Evolutionary conservation across 2,113 vertebrate genomes (phyloP), one percentile per base, ranked within the genome.

Genomic region (Cricetomys ansorgei): DNA sequence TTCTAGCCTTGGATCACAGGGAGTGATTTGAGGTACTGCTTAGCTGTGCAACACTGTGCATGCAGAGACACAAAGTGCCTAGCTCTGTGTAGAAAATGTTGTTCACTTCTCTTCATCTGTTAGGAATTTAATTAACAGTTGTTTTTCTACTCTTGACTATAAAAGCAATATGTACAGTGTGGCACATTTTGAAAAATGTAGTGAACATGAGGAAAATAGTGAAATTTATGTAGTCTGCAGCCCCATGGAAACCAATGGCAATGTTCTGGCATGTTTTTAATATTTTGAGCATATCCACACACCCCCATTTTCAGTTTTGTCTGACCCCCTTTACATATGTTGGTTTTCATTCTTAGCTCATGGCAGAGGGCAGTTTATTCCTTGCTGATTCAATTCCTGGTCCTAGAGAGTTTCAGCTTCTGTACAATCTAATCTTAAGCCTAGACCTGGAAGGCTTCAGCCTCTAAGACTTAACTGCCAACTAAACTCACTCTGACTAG

Each of bases 121-220:
- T 37, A 88, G 17, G 83, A n/a, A 83, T 23, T 86, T 90, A 81
- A 59, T 81, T 79, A 91, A 53, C 2, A 81, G 1, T 23, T 31
- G 23, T 72, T 57, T 8, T 9, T 8, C 29, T 9, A 45, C 3
- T 5, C 3, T 89, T 87, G 37, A 79, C 11, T 87, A 11, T 85
- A 77, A 95, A 79, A 48, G n/a, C 75, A 65, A 7, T 88, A 25
- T 40, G 34, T 89, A 10, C 15, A 88, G 50, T 83, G 59, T 80
- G 55, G 11, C 62, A 73, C 48, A 64, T 64, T 95, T 73, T 59
- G 53, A 96, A 94, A 94, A 96, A 90, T 76, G 48, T 48, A 50
- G 16, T 48, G 90, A 89, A 19, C 3, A 1, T 57, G 27, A 89
- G 48, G 43, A 90, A 73, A 89, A 65, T 50, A 89, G 1, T 88